Evolutionary conservation across 35 echinoderm and acorn worm genomes (phyloP), one percentile per base, ranked within the genome.

Genomic region (Ophiothrix spiculata): DNA sequence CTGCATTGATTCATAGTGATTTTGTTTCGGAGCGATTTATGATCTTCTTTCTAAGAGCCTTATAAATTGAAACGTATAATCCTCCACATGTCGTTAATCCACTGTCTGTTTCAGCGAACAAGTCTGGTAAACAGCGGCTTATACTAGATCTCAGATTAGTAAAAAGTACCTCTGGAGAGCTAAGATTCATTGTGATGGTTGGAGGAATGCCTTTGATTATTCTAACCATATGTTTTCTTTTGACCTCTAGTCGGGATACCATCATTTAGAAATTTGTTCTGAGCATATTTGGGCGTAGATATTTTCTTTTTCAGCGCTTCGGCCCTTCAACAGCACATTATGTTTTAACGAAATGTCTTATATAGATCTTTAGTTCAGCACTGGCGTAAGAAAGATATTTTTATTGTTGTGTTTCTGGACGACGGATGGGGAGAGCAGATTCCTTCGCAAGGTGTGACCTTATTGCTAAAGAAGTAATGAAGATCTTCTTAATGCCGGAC

Each of bases 381-480:
- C n/a, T 88, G 77, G 87, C 40, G 87, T 38, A 81, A 19, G n/a
- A 25, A 21, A 31, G 87, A 49, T 11, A 64, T 88, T 21, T 81
- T 64, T 79, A 88, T 88, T 88, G 77, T 82, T 74, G 25, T 88
- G 49, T 82, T 60, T 64, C 41, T 64, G 29, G 77, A 88, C 81
- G 77, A 88, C 82, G 87, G 87, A 39, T 73, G 8, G 45, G 45
- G 45, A 21, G n/a, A 54, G 45, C 8, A 21, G n/a, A n/a, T n/a
- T n/a, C n/a, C n/a, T 21, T 21, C 45, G 21, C 45, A 41, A 56
- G 75, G 75, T 21, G 36, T 31, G 16, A 39, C 19, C 36, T 28
- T 73, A 35, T 82, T n/a, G 33, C 1, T 36, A 38, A 38, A 42
- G 39, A 12, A 36, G 42, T 56, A 39, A 82, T 32, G 29, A 40